Conservation (phyloP, 2,797 vertebrate genomes). For the Anisognathus igniventris region DNA sequence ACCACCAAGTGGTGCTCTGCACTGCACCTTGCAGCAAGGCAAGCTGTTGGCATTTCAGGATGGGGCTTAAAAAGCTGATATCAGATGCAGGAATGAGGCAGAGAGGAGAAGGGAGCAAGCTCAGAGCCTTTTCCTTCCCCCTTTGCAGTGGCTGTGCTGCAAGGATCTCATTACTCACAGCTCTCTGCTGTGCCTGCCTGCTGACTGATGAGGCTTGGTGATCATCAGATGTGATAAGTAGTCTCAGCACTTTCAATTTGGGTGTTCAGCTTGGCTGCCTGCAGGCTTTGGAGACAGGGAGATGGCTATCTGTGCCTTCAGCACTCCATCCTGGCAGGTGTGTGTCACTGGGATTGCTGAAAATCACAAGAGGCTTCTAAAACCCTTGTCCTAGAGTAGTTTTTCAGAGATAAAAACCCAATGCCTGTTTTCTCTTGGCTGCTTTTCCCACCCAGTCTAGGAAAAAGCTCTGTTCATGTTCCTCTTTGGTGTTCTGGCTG, state of each 20-base stretch:
- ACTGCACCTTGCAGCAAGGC: neutral
- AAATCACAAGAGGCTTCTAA: neutral
- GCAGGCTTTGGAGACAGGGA: neutral
- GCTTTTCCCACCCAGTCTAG: neutral
- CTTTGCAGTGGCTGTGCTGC: fast-evolving
- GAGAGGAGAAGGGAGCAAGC: neutral
- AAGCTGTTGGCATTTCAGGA: neutral
- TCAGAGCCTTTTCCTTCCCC: neutral
- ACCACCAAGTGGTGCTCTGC: slow-evolving; percentile 58
- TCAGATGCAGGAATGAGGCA: neutral
- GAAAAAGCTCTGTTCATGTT: neutral
- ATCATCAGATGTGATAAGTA: neutral
- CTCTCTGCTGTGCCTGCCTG: neutral
- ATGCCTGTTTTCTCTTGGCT: neutral
- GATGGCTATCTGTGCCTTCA: neutral
- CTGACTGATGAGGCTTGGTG: neutral
- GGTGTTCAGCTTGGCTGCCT: slow-evolving; percentile 29
- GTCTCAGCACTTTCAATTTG: neutral
- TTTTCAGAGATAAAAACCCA: neutral
- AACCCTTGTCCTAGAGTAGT: neutral
- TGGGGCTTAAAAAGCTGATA: neutral
- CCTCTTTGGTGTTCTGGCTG: neutral
- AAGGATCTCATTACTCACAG: neutral
- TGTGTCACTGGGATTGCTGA: neutral
- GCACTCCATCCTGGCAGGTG: neutral